These are phyloP conservation scores for Bruchidius siliquastri DNA, from an alignment of 2,888 invertebrate species.

Conservation along the genomic window DNA sequence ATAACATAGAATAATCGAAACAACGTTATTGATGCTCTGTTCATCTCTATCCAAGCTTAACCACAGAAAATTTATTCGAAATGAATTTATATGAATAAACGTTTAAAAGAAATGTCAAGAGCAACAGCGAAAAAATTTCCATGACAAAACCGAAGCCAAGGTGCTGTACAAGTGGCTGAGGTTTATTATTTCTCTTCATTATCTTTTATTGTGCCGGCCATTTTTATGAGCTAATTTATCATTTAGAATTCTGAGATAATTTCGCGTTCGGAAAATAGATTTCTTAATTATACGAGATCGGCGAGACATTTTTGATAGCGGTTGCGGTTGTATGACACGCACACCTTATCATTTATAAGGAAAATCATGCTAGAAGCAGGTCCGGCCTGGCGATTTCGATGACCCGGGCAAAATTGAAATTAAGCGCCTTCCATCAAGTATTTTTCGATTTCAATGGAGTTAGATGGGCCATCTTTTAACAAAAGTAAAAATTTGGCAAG, in stretches of 20 bases:
- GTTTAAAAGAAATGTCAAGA: not conserved
- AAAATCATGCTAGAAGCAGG: no score
- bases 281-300: not conserved
- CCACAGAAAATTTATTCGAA: not conserved
- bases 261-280: not conserved
- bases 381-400: no score
- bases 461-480: no score
- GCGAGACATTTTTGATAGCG: not conserved
- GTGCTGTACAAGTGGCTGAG: not conserved
- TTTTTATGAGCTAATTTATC: not conserved
- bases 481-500: no score
- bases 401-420: no score
- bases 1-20: no score
- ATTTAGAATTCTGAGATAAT: not conserved
- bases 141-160: not conserved
- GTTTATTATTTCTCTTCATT: not conserved
- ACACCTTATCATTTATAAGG: no score
- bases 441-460: no score
- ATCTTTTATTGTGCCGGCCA: not conserved
- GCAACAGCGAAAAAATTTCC: not conserved
- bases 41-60: not conserved
- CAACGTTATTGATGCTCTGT: not conserved
- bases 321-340: no score
- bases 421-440: no score
- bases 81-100: not conserved